A percentile compares a stretch with the other conserved stretches of the same genome.
These are phyloP conservation scores for Macrobrachium rosenbergii DNA, from an alignment of 1,140 invertebrate genomes.

Conservation along the genomic window DNA sequence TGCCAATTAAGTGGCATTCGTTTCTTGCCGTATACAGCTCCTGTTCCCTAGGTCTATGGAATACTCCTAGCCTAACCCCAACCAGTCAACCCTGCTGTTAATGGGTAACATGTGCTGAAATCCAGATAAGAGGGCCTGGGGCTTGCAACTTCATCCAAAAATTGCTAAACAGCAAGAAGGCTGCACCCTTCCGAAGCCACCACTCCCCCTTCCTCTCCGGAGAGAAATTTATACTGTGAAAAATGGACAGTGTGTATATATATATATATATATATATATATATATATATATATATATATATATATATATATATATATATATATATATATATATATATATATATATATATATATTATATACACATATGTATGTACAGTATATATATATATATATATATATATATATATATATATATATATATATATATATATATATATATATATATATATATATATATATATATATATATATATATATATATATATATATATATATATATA, in stretches of 20 bases:
- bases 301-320: constrained; percentile 22
- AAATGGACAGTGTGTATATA: not conserved
- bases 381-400: constrained; percentile 25
- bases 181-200: no score
- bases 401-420: constrained; percentile 19
- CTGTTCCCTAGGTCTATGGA: no score
- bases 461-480: not conserved
- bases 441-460: constrained; percentile 1
- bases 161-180: no score
- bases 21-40: no score
- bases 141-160: no score
- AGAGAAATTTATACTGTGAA: no score
- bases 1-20: no score
- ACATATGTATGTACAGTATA: not conserved
- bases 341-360: not conserved
- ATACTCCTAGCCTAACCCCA: no score
- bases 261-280: constrained; percentile 25
- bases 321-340: constrained; percentile 4
- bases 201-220: no score
- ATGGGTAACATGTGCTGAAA: no score
- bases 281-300: constrained; percentile 19
- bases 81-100: no score
- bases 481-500: constrained; percentile 7
- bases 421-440: constrained; percentile 21
- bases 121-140: no score